Percentiles rank a stretch among this genome's conserved stretches.
These are phyloP conservation scores for Accipiter virgatus DNA, from an alignment of 2,113 vertebrate genomes.

Conservation along the genomic window DNA sequence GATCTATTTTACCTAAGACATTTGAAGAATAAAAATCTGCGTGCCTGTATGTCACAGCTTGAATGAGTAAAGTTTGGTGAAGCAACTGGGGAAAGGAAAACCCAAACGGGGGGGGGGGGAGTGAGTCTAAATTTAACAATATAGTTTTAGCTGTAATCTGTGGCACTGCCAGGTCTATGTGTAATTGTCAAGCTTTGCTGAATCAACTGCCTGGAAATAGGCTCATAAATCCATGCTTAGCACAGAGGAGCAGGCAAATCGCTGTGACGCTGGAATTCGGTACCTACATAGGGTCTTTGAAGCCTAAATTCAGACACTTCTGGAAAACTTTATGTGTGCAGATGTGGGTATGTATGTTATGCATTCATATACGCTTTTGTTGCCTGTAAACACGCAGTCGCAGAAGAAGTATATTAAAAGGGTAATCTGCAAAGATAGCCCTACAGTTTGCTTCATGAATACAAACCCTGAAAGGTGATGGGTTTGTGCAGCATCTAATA, in stretches of 20 bases:
- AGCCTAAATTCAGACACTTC: not conserved
- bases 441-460: not conserved
- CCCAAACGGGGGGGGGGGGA: rapidly evolving
- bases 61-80: not conserved
- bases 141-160: not conserved
- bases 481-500: not conserved
- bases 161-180: not conserved
- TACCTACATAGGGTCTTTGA: not conserved
- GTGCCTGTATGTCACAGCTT: not conserved
- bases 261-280: not conserved
- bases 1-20: not conserved
- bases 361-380: not conserved
- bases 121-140: not conserved
- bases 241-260: not conserved
- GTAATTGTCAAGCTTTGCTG: not conserved
- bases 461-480: not conserved
- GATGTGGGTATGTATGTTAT: not conserved
- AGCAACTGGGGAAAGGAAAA: not conserved
- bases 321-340: not conserved
- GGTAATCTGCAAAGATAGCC: not conserved
- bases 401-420: not conserved
- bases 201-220: not conserved
- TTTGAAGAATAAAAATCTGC: not conserved
- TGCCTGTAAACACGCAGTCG: not conserved
- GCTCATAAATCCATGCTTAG: not conserved